phyloP scores from a whole-genome alignment of 2,113 vertebrate genomes.

The Crotophaga sulcirostris region DNA sequence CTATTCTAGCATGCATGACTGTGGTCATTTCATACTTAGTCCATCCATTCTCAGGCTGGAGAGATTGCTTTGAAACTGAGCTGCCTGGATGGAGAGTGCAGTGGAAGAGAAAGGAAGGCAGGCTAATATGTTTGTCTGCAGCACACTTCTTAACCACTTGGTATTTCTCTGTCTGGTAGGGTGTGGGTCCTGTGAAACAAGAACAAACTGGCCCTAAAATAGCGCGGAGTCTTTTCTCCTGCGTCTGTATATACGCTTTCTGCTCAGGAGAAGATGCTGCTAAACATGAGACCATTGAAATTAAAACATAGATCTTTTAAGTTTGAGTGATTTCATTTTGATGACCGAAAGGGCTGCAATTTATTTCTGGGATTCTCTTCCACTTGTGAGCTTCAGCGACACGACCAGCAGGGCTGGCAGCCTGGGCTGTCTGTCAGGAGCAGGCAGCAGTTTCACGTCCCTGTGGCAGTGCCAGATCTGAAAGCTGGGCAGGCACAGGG shows the following conservation, averaged over 20 bases:
- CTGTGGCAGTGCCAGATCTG: not conserved
- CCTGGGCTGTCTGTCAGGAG: not conserved
- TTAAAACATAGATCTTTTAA: not conserved
- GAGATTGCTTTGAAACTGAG: not conserved
- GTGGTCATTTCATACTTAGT: not conserved
- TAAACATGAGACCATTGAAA: not conserved
- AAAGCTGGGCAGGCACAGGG: not conserved
- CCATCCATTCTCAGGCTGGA: not conserved
- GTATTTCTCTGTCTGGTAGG: not conserved
- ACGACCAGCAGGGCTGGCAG: not conserved
- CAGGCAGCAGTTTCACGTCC: fast-evolving
- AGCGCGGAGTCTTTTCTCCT: not conserved
- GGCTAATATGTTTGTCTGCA: not conserved
- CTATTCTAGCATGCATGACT: fast-evolving
- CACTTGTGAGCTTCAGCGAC: not conserved
- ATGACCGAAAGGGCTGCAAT: not conserved
- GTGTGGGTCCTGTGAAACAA: not conserved
- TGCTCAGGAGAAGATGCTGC: not conserved
- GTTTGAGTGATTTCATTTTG: not conserved
- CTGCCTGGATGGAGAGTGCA: not conserved
- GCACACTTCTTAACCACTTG: not conserved
- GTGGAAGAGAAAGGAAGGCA: not conserved
- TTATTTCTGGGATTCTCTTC: not conserved
- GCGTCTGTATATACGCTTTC: not conserved
- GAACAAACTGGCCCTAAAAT: not conserved